A percentile compares a stretch with the other conserved stretches of the same genome.
These are phyloP conservation scores for Oryctolagus cuniculus DNA, from an alignment of 2,113 vertebrate genomes.

Conservation along the genomic window DNA sequence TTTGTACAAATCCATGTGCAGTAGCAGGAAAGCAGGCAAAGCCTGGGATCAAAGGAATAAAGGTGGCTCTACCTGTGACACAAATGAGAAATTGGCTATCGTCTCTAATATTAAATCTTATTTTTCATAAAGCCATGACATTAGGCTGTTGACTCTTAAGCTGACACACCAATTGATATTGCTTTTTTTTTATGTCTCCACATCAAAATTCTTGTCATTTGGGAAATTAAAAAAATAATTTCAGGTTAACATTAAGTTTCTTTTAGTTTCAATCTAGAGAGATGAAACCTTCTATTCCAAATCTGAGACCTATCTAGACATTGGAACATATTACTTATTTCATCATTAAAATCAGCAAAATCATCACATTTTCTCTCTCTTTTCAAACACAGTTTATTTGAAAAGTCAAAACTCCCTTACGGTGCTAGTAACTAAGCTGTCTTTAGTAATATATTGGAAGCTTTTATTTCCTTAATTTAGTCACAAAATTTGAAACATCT, in stretches of 20 bases:
- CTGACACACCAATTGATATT: background rate
- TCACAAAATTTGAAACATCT: background rate
- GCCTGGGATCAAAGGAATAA: conserved; percentile 57
- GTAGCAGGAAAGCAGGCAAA: conserved; percentile 45
- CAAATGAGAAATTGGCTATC: conserved; percentile 60
- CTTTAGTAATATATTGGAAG: background rate
- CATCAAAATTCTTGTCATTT: conserved; percentile 14
- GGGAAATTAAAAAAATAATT: conserved; percentile 34
- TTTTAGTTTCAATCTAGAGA: background rate
- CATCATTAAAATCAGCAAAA: background rate
- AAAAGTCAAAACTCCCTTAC: background rate
- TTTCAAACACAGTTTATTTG: background rate
- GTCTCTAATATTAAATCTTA: conserved; percentile 38
- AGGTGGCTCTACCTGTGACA: conserved; percentile 36
- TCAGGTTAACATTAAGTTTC: background rate
- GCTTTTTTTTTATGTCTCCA: conserved; percentile 43
- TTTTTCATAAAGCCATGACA: conserved; percentile 60
- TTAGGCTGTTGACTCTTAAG: conserved; percentile 44
- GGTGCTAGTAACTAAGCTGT: background rate
- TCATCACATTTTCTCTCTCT: background rate
- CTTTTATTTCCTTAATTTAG: conserved; percentile 18
- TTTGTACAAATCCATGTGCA: background rate
- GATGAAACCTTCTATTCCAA: background rate
- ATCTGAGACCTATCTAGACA: background rate
- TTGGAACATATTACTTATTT: background rate